These are phyloP conservation scores for Crioceris asparagi DNA, from an alignment of 2,888 invertebrate species.

Conservation along the genomic window DNA sequence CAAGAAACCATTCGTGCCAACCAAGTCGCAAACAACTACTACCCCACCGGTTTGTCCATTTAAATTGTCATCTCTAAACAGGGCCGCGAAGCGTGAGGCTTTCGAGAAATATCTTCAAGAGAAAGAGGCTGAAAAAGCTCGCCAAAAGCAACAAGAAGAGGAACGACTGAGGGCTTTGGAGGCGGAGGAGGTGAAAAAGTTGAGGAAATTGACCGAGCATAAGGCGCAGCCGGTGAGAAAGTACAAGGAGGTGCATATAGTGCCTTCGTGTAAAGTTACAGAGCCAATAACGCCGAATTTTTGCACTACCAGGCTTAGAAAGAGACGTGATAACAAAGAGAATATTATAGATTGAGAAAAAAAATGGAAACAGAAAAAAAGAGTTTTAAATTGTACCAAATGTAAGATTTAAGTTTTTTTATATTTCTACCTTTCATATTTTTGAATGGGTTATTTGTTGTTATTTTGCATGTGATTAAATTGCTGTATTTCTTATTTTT, in stretches of 20 bases:
- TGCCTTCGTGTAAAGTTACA: conserved; percentile 48
- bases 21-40: conserved; percentile 39
- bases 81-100: conserved; percentile 50
- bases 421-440: no score
- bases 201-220: conserved; percentile 48
- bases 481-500: no score
- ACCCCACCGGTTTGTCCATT: conserved; percentile 44
- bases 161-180: conserved; percentile 30
- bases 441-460: no score
- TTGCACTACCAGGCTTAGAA: neutral
- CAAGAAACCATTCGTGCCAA: conserved; percentile 55
- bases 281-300: conserved; percentile 53
- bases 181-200: conserved; percentile 40
- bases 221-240: conserved; percentile 53
- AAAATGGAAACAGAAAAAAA: neutral
- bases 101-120: conserved; percentile 50
- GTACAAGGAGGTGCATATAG: conserved; percentile 41
- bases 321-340: neutral
- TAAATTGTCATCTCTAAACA: conserved; percentile 50
- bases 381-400: no score
- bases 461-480: no score
- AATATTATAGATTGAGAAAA: neutral
- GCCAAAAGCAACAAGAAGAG: conserved; percentile 11
- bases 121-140: conserved; percentile 38
- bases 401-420: no score